Evolutionary conservation across 2,113 vertebrate species (phyloP).

Genomic region (Odontesthes bonariensis): DNA sequence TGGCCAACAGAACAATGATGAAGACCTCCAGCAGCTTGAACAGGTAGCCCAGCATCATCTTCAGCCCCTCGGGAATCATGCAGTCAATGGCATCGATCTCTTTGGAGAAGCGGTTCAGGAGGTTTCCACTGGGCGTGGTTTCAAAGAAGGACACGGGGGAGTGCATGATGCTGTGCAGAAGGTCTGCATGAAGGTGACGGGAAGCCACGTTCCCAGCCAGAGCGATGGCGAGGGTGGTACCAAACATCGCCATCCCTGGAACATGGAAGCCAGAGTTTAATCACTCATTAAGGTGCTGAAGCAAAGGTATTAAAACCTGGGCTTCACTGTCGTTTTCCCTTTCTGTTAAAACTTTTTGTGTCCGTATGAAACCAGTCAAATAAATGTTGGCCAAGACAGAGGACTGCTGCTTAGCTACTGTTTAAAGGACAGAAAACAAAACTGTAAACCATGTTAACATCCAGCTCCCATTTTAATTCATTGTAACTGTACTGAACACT

Average conservation of each 20-base stretch:
- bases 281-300: too few species aligned
- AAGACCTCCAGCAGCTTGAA: slow-evolving; percentile 88
- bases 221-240: slow-evolving; percentile 83
- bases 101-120: slow-evolving; percentile 88
- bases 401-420: too few species aligned
- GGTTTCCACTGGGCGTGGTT: slow-evolving; percentile 83
- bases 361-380: too few species aligned
- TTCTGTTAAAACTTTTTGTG: too few species aligned
- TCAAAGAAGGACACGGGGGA: slow-evolving; percentile 89
- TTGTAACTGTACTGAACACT: too few species aligned
- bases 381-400: too few species aligned
- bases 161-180: slow-evolving; percentile 81
- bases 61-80: slow-evolving; percentile 88
- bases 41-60: slow-evolving; percentile 85
- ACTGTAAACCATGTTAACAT: too few species aligned
- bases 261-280: too few species aligned
- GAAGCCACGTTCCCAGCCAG: slow-evolving; percentile 84
- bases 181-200: slow-evolving; percentile 80
- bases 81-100: slow-evolving; percentile 89
- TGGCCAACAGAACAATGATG: slow-evolving; percentile 85
- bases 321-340: too few species aligned
- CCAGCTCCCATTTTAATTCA: too few species aligned
- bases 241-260: slow-evolving; percentile 85
- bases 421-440: too few species aligned
- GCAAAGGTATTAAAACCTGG: too few species aligned